Conservation (phyloP, 2,797 vertebrate species). For the Acanthiza pusilla region DNA sequence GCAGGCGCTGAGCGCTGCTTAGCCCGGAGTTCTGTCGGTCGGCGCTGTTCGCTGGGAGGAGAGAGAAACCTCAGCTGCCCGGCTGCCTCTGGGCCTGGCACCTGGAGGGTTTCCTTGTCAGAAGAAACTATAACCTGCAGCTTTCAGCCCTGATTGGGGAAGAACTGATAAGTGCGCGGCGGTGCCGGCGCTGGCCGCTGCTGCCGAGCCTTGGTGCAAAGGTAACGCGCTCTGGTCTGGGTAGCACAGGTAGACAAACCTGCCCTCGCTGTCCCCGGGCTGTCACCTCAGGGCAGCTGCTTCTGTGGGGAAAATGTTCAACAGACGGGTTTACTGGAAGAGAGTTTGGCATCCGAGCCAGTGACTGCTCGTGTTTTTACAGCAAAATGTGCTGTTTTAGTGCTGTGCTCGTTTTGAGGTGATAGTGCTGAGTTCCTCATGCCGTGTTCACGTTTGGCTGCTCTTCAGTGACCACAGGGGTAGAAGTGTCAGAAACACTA, state of each 20-base stretch:
- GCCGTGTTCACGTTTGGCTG: rapidly evolving
- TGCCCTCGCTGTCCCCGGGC: neutral
- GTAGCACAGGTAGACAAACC: neutral
- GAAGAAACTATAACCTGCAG: neutral
- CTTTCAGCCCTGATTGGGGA: neutral
- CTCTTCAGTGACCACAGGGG: neutral
- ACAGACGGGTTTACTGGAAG: rapidly evolving
- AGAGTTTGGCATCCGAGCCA: neutral
- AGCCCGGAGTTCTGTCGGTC: neutral
- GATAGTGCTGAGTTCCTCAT: rapidly evolving
- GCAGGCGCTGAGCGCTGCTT: neutral
- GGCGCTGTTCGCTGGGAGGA: neutral
- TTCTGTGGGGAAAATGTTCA: neutral
- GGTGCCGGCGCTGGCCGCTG: neutral
- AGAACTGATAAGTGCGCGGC: neutral
- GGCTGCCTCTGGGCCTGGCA: neutral
- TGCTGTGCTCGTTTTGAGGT: rapidly evolving
- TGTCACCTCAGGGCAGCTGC: neutral
- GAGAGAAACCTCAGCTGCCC: neutral
- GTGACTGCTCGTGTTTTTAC: neutral
- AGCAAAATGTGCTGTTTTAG: rapidly evolving
- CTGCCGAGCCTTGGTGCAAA: neutral
- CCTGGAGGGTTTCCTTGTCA: neutral
- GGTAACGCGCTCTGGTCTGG: neutral
- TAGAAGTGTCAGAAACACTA: neutral